These are phyloP conservation scores for Allolobophora icterica DNA, from an alignment of 2,888 invertebrate species.

Conservation along the genomic window DNA sequence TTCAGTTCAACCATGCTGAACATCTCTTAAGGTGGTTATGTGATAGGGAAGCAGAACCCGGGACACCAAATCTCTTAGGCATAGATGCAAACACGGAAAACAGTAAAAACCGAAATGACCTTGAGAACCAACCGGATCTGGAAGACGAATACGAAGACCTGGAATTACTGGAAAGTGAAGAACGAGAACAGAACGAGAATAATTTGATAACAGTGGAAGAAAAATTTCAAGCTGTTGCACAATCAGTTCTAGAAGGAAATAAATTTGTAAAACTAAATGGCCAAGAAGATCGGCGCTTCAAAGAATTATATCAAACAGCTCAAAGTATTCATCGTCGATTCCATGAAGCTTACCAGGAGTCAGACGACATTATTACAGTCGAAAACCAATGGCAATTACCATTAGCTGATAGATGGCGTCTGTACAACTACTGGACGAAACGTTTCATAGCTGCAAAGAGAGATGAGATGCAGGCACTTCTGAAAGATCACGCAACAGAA, in stretches of 20 bases:
- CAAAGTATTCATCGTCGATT: background rate
- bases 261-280: background rate
- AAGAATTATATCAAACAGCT: background rate
- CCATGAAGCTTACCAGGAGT: background rate
- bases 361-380: background rate
- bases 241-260: background rate
- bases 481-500: background rate
- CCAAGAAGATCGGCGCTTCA: background rate
- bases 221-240: background rate
- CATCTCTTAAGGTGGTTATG: background rate
- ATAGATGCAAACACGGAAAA: background rate
- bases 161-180: background rate
- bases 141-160: background rate
- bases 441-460: background rate
- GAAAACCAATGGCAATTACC: conserved; percentile 51
- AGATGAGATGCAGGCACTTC: background rate
- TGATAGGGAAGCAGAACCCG: background rate
- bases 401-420: conserved; percentile 64
- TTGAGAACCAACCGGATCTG: background rate
- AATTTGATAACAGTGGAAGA: background rate
- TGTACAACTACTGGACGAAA: conserved; percentile 64
- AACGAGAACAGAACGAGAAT: background rate
- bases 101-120: background rate
- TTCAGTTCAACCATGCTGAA: background rate
- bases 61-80: background rate